Percentiles rank a stretch among this genome's conserved stretches.
These are phyloP conservation scores for Glaucomys volans DNA, from an alignment of 2,113 vertebrate genomes.

Conservation along the genomic window DNA sequence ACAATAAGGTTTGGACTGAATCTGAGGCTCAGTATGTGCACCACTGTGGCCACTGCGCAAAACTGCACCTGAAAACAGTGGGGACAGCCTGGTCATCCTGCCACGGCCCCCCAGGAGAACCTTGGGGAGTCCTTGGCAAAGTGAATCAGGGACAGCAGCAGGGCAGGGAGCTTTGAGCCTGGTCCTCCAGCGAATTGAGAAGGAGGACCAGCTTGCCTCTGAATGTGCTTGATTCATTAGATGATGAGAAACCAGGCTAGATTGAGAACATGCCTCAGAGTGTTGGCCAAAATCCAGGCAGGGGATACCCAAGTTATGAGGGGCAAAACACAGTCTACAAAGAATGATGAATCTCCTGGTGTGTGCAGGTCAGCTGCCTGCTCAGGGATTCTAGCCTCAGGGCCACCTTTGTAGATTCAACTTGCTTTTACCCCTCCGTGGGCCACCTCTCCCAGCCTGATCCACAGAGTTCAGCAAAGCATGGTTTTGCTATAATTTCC, in stretches of 20 bases:
- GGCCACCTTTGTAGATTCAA: not conserved
- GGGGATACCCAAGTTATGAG: not conserved
- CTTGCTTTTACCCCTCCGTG: fast-evolving
- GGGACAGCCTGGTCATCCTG: fast-evolving
- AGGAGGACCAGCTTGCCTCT: not conserved
- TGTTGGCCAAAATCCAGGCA: not conserved
- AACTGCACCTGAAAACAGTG: not conserved
- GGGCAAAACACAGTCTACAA: not conserved
- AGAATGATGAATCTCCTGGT: fast-evolving
- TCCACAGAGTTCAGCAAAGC: not conserved
- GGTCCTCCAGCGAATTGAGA: not conserved
- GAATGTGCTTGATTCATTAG: not conserved
- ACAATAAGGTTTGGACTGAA: not conserved
- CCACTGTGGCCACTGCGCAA: fast-evolving
- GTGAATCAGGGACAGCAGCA: fast-evolving
- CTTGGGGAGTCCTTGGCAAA: no score
- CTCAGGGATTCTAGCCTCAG: not conserved
- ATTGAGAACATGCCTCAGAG: not conserved
- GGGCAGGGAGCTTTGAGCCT: not conserved
- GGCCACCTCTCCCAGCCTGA: not conserved
- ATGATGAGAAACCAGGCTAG: not conserved
- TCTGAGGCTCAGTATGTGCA: not conserved
- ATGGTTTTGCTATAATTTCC: not conserved
- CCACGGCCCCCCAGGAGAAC: fast-evolving
- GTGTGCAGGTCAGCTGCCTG: not conserved